phyloP scores from a whole-genome alignment of 1,140 invertebrate genomes.

The Diorhabda elongata region DNA sequence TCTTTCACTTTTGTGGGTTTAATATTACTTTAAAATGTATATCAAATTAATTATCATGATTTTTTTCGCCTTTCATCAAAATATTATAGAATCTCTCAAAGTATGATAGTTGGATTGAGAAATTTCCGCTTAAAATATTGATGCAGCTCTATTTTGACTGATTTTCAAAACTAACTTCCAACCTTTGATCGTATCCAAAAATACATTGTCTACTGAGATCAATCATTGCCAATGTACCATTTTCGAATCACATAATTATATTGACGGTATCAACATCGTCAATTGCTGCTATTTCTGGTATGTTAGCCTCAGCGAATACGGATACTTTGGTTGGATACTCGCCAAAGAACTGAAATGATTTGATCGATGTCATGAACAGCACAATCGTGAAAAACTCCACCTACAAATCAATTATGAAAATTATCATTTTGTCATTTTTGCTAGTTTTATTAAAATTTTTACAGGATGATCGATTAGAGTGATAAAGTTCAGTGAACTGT shows the following conservation, averaged over 20 bases:
- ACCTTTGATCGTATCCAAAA: conserved; percentile 68
- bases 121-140: no score
- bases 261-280: conserved; percentile 64
- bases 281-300: conserved; percentile 57
- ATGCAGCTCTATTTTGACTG: not conserved
- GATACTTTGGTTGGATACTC: conserved; percentile 58
- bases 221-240: conserved; percentile 59
- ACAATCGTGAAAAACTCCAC: conserved; percentile 71
- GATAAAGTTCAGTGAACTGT: no score
- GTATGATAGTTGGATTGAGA: no score
- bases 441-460: no score
- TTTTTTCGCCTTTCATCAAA: no score
- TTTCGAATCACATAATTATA: conserved; percentile 59
- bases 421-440: no score
- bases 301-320: conserved; percentile 52
- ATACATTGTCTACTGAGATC: conserved; percentile 60
- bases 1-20: no score
- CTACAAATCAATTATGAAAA: conserved; percentile 42
- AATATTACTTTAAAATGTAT: no score
- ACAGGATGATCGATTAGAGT: no score
- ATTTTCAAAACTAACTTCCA: conserved; percentile 52
- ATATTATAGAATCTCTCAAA: no score
- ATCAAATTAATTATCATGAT: no score
- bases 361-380: conserved; percentile 69
- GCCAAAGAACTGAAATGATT: conserved; percentile 57